Evolutionary conservation across 2,113 vertebrate species (phyloP).

Genomic region (Corythaixoides concolor): DNA sequence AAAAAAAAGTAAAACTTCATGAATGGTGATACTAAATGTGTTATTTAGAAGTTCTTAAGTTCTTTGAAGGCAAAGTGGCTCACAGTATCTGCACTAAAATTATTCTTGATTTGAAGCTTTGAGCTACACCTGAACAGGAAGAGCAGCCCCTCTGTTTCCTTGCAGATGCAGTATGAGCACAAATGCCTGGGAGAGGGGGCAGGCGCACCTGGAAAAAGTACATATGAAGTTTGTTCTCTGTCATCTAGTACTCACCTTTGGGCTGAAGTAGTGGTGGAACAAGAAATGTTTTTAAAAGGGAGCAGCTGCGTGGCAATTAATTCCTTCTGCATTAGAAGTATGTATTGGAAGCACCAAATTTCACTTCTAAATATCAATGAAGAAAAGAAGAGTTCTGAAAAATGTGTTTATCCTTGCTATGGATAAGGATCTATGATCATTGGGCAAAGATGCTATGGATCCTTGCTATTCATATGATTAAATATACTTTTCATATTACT

Average conservation of each 20-base stretch:
- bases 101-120: not conserved
- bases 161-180: not conserved
- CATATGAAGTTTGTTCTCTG: not conserved
- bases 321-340: not conserved
- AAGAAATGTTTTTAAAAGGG: not conserved
- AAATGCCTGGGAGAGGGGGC: not conserved
- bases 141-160: not conserved
- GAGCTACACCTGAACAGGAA: not conserved
- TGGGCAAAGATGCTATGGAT: not conserved
- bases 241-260: not conserved
- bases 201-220: not conserved
- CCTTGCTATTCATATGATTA: not conserved
- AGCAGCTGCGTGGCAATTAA: not conserved
- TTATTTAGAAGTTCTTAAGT: not conserved
- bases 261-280: not conserved
- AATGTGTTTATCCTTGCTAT: not conserved
- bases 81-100: not conserved
- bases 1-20: too few species aligned
- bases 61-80: not conserved
- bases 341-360: not conserved
- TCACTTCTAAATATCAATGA: not conserved
- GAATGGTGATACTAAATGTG: not conserved
- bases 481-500: not conserved
- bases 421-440: not conserved
- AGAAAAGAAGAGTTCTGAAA: not conserved